These are phyloP conservation scores for Epistrophella euchroma DNA, from an alignment of 2,888 invertebrate genomes.

Conservation along the genomic window DNA sequence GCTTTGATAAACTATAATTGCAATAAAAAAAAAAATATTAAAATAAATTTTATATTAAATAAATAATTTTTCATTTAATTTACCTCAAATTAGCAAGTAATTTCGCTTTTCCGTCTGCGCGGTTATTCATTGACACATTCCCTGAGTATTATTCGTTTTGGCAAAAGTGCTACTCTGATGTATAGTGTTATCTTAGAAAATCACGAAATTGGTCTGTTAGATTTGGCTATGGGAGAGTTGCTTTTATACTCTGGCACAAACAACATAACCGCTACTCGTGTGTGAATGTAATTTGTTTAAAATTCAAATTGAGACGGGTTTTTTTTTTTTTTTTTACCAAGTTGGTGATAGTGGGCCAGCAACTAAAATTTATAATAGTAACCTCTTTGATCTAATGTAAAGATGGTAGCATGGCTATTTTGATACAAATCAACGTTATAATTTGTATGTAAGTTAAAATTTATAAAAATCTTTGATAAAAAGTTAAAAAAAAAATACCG, in stretches of 20 bases:
- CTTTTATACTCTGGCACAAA: conserved; percentile 58
- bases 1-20: conserved; percentile 89
- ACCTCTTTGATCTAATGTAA: background rate
- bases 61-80: conserved; percentile 40
- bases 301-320: conserved; percentile 38
- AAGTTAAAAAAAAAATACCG: too few relatives aligned
- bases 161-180: conserved; percentile 42
- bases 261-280: conserved; percentile 13
- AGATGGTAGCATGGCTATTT: too few relatives aligned
- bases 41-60: background rate
- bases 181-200: conserved; percentile 24
- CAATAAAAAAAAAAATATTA: background rate
- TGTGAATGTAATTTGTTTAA: conserved; percentile 44
- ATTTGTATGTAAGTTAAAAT: background rate
- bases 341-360: background rate
- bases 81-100: conserved; percentile 83
- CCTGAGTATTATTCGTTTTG: conserved; percentile 33
- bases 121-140: conserved; percentile 83
- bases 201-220: conserved; percentile 52
- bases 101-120: conserved; percentile 82
- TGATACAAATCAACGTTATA: background rate
- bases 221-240: conserved; percentile 11
- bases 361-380: background rate
- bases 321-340: background rate
- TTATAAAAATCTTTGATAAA: background rate